These are phyloP conservation scores for Cololabis saira DNA, from an alignment of 2,113 vertebrate species.

Conservation along the genomic window DNA sequence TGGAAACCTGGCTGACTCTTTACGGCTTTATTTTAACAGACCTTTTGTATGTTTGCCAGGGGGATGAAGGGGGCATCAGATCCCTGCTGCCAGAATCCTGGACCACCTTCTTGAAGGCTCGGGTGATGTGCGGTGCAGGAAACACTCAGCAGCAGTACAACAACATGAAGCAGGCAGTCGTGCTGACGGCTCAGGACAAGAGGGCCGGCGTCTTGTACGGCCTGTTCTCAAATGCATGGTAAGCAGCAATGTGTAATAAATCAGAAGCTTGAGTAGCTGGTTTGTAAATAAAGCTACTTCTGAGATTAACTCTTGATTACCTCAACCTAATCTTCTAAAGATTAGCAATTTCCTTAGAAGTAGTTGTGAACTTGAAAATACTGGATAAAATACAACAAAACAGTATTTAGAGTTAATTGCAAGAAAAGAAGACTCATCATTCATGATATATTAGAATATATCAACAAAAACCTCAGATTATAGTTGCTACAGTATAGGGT, in stretches of 20 bases:
- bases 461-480: no score
- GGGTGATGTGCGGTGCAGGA: conserved; percentile 81
- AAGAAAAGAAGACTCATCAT: no score
- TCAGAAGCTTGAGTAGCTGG: background rate
- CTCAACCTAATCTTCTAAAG: no score
- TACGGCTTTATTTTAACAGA: background rate
- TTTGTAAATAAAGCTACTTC: no score
- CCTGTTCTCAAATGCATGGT: conserved; percentile 85
- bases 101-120: conserved; percentile 85
- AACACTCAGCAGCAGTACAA: conserved; percentile 83
- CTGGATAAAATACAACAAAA: no score
- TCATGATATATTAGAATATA: no score
- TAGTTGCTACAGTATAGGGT: no score
- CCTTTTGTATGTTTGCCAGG: conserved; percentile 56
- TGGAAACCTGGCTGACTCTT: background rate
- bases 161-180: conserved; percentile 80
- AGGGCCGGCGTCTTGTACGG: conserved; percentile 81
- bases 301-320: no score
- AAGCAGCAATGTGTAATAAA: conserved; percentile 29
- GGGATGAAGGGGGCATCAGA: conserved; percentile 81
- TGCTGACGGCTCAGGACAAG: conserved; percentile 74
- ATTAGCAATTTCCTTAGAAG: no score
- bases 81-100: conserved; percentile 77
- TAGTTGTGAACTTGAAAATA: no score
- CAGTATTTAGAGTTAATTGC: no score